These are phyloP conservation scores for Bemisia tabaci DNA, from an alignment of 1,140 invertebrate species.

Conservation along the genomic window DNA sequence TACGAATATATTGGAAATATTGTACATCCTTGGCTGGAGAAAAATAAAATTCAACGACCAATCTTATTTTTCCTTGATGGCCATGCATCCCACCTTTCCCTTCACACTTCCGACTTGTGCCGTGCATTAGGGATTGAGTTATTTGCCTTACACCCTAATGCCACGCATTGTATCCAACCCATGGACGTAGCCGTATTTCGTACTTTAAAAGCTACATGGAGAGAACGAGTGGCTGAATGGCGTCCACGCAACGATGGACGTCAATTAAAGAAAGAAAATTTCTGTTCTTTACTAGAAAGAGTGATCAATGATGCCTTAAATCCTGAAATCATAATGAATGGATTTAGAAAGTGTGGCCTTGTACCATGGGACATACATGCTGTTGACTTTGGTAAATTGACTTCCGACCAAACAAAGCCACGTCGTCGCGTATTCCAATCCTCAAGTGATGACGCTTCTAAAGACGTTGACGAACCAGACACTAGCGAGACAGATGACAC, in stretches of 20 bases:
- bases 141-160: conserved; percentile 30
- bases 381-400: conserved; percentile 6
- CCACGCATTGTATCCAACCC: conserved; percentile 32
- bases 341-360: conserved; percentile 10
- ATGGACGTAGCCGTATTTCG: conserved; percentile 29
- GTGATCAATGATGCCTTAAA: conserved; percentile 3
- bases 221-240: conserved; percentile 20
- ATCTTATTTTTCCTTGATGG: conserved; percentile 33
- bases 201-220: conserved; percentile 28
- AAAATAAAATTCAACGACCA: conserved; percentile 26
- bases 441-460: too few species aligned
- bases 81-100: conserved; percentile 30
- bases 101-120: conserved; percentile 14
- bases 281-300: conserved; percentile 5
- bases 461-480: too few species aligned
- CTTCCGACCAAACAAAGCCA: too few species aligned
- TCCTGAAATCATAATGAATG: conserved; percentile 8
- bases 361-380: conserved; percentile 8
- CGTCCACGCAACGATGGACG: conserved; percentile 11
- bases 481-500: too few species aligned
- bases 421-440: too few species aligned
- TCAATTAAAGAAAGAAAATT: conserved; percentile 6
- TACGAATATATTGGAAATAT: conserved; percentile 31
- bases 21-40: conserved; percentile 28
- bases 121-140: conserved; percentile 17